Evolutionary conservation across 1,140 invertebrate species (phyloP), one percentile per base, ranked within the genome.

Genomic region (Dendroctonus valens): DNA sequence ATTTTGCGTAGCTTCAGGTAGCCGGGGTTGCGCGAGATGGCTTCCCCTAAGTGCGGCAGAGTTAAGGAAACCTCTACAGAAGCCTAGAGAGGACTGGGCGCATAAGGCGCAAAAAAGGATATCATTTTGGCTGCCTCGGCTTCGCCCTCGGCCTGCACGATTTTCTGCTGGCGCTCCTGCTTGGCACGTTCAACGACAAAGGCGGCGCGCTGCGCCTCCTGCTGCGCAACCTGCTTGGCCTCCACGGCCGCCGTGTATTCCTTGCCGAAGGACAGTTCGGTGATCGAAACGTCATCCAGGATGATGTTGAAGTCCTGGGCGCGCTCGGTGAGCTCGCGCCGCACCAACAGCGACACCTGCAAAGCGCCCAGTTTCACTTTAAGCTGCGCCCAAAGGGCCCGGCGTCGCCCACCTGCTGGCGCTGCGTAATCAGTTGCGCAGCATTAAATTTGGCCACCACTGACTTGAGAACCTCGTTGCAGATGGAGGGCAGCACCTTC

Each of bases 361-460:
- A 70, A 61, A 58, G 6, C 26, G 26, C 26, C 26, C 26, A 26
- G 1, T 26, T 26, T 26, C 3, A 26, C 26, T 26, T 26, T 3
- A 26, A 26, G 26, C 26, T 26, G 26, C 26, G 26, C 26, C 26
- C 26, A 1, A 2, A 2, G 26, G 26, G 26, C 1, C 26, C 26
- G 26, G 26, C 26, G 26, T 68, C 11, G 41, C 40, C 38, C 41
- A 96, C 94, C 83, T 98, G 95, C 74, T 97, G 94, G 80, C 98
- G 89, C 80, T 98, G 96, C 52, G 98, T 99, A 67, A 99, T 99
- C 26, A 99, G 81, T 78, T 99, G 98, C 0, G 96, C 98, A 7
- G 98, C 98, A 84, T 99, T 99, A 77, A 99, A 99, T 81, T 99
- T 99, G 5, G 98, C 98, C 14, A 99, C 97, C 37, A 99, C 97